phyloP scores from a whole-genome alignment of 2,797 vertebrate species.

The Tadarida brasiliensis region DNA sequence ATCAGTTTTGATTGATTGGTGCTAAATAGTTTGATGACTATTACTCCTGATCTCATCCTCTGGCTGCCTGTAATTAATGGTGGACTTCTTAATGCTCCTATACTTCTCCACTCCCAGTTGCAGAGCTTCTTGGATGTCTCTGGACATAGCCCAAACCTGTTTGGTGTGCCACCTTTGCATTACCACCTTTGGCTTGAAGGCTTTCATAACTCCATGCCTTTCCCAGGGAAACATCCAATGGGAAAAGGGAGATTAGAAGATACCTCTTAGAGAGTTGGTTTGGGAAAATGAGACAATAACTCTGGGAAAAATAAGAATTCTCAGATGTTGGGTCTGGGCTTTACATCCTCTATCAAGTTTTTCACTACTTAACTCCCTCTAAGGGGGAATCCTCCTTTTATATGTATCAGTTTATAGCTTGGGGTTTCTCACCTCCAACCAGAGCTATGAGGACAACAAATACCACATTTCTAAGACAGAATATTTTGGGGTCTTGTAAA shows the following conservation, averaged over 20 bases:
- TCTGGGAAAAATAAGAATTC: neutral
- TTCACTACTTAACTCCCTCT: neutral
- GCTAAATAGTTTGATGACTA: neutral
- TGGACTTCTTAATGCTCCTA: neutral
- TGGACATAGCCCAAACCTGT: neutral
- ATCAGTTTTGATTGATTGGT: constrained; percentile 1
- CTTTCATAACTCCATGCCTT: neutral
- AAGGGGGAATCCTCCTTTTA: neutral
- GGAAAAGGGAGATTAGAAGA: neutral
- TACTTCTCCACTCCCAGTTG: neutral
- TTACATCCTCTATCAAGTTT: neutral
- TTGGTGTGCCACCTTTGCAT: neutral
- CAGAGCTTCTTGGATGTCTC: neutral
- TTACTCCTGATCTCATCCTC: neutral
- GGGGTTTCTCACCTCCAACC: neutral
- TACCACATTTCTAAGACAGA: neutral
- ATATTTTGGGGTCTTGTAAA: neutral
- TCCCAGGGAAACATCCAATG: neutral
- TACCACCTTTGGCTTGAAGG: neutral
- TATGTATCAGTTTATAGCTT: neutral
- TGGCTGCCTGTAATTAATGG: neutral
- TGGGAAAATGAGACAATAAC: neutral
- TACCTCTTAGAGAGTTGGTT: neutral
- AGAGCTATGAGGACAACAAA: neutral
- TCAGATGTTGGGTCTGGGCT: neutral